Conservation (phyloP, 2,888 invertebrate species). For the Amphipoea oculea region DNA sequence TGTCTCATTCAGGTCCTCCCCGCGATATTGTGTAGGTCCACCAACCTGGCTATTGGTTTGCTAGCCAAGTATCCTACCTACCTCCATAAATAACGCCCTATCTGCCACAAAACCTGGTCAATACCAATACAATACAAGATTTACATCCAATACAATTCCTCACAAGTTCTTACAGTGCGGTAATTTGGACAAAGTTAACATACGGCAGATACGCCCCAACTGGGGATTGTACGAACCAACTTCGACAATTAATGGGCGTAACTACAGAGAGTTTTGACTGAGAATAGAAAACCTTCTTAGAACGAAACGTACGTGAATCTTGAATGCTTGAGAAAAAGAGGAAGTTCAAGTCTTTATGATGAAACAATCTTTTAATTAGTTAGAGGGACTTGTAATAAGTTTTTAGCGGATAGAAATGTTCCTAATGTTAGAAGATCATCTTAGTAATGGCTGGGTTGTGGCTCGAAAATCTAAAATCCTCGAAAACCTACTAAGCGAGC, state of each 20-base stretch:
- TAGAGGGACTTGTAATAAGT: neutral
- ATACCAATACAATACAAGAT: conserved; percentile 57
- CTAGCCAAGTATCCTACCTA: neutral
- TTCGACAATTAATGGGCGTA: conserved; percentile 82
- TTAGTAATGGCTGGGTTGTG: neutral
- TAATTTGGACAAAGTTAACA: conserved; percentile 74
- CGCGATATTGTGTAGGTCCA: neutral
- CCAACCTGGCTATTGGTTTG: neutral
- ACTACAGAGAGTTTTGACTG: conserved; percentile 76
- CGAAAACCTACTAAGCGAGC: too few relatives aligned
- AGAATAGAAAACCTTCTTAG: conserved; percentile 72
- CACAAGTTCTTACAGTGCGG: conserved; percentile 63
- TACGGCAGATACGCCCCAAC: conserved; percentile 73
- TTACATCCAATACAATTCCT: conserved; percentile 60
- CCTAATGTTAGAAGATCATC: neutral
- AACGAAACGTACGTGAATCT: conserved; percentile 26
- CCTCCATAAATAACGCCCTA: neutral
- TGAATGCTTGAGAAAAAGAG: conserved; percentile 14
- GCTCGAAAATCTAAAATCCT: too few relatives aligned
- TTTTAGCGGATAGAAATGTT: neutral
- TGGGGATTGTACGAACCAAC: conserved; percentile 69
- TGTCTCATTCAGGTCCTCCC: neutral
- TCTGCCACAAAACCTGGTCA: conserved; percentile 25
- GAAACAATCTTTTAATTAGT: conserved; percentile 15
- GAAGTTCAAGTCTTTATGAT: conserved; percentile 8